These are phyloP conservation scores for Megaptera novaeangliae DNA, from an alignment of 2,113 vertebrate genomes.

Conservation along the genomic window DNA sequence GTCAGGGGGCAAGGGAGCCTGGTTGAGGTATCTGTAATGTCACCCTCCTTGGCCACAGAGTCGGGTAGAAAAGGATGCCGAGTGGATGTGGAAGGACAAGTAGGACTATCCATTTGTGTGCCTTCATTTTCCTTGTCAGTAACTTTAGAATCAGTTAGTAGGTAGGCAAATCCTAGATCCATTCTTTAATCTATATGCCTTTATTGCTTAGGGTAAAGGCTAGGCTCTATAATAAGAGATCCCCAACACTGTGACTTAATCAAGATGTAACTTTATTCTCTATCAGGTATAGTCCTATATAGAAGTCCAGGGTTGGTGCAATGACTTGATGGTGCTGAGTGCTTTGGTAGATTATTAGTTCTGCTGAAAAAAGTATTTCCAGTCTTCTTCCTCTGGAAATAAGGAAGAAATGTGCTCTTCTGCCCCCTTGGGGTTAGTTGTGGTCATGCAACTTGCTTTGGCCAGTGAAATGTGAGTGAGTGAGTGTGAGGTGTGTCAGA, in stretches of 20 bases:
- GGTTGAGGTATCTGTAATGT: not conserved
- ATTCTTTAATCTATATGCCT: not conserved
- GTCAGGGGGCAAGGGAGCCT: not conserved
- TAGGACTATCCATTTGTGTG: not conserved
- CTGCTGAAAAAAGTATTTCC: not conserved
- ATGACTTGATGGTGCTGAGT: not conserved
- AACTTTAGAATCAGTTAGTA: not conserved
- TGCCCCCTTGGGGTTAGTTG: not conserved
- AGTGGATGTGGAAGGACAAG: not conserved
- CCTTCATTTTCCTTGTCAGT: not conserved
- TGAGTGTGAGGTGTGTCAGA: not conserved
- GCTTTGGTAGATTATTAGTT: not conserved
- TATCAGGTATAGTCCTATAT: not conserved
- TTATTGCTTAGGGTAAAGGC: not conserved
- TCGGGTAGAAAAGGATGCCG: not conserved
- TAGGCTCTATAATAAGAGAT: not conserved
- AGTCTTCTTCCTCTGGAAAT: not conserved
- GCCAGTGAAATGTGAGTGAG: not conserved
- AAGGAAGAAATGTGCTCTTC: not conserved
- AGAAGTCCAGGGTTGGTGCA: not conserved
- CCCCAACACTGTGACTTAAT: not conserved
- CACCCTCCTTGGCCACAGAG: not conserved
- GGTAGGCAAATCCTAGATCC: not conserved
- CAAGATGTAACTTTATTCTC: not conserved
- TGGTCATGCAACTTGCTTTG: not conserved